These are phyloP conservation scores for Istiophorus platypterus DNA, from an alignment of 2,113 vertebrate genomes.

Conservation along the genomic window DNA sequence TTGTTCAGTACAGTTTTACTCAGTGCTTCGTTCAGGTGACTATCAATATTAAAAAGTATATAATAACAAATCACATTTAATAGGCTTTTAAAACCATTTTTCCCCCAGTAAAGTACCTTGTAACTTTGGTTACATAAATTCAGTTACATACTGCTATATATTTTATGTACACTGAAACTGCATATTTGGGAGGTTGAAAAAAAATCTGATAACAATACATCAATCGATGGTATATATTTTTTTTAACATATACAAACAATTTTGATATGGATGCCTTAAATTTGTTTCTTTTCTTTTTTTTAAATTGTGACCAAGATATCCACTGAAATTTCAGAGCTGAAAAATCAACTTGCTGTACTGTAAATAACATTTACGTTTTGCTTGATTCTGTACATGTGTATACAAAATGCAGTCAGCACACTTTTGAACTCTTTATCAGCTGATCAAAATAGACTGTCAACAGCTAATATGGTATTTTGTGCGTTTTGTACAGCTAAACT, in stretches of 20 bases:
- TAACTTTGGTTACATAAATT: no score
- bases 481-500: slow-evolving; percentile 6
- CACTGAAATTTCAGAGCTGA: not conserved
- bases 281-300: not conserved
- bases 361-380: not conserved
- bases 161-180: no score
- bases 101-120: no score
- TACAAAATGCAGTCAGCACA: not conserved
- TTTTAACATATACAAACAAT: no score
- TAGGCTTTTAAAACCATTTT: no score
- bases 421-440: not conserved
- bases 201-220: no score
- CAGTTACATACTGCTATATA: no score
- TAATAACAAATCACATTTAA: not conserved
- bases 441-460: not conserved
- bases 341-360: not conserved
- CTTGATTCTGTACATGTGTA: not conserved
- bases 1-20: not conserved
- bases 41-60: not conserved
- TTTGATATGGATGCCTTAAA: not conserved
- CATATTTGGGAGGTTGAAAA: no score
- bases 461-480: not conserved
- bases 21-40: not conserved
- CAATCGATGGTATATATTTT: no score
- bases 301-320: not conserved